Evolutionary conservation across 2,888 invertebrate species (phyloP).

Genomic region (Antheraea assamensis): DNA sequence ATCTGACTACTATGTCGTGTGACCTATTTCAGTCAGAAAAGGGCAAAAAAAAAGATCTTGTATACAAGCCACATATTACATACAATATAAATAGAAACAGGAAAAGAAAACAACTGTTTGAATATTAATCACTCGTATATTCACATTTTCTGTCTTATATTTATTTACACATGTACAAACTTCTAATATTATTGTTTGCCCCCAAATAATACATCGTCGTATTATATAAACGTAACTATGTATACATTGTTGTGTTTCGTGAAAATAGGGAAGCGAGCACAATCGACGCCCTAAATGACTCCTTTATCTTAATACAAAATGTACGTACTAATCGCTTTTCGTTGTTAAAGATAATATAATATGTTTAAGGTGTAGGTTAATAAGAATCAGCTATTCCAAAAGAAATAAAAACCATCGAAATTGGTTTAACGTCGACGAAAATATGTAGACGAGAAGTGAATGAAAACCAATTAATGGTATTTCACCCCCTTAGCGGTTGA

Average conservation of each 20-base stretch:
- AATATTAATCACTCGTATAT: slow-evolving; percentile 76
- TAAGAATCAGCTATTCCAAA: no score
- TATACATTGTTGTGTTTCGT: background rate
- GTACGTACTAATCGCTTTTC: background rate
- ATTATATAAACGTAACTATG: background rate
- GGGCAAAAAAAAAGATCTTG: no score
- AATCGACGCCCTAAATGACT: background rate
- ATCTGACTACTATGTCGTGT: no score
- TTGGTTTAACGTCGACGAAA: no score
- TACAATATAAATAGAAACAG: background rate
- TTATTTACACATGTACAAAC: slow-evolving; percentile 77
- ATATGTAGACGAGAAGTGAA: no score
- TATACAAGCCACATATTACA: background rate
- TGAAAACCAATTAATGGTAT: no score
- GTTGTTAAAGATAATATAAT: background rate
- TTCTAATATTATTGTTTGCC: slow-evolving; percentile 33
- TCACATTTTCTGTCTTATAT: slow-evolving; percentile 68
- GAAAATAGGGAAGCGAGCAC: background rate
- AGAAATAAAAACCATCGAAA: no score
- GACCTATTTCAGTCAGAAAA: no score
- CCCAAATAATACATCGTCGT: slow-evolving; percentile 32
- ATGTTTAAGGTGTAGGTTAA: no score
- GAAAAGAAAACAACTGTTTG: slow-evolving; percentile 39
- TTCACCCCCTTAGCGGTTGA: no score
- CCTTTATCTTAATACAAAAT: background rate